phyloP scores from a whole-genome alignment of 2,888 invertebrate species.

The Bruchidius siliquastri region DNA sequence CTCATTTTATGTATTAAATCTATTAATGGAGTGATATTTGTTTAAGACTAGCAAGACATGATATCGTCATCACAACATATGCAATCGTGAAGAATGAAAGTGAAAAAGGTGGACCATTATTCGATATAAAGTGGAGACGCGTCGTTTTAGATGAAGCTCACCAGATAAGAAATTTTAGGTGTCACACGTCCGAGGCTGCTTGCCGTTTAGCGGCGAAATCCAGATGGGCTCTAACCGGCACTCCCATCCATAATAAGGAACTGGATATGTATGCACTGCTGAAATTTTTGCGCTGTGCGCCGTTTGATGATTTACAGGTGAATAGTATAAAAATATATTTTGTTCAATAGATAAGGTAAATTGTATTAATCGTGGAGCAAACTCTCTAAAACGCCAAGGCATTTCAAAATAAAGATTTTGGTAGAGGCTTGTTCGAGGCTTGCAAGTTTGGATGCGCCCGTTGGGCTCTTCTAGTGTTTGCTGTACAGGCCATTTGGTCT shows the following conservation, averaged over 20 bases:
- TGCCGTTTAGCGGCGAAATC: constrained; percentile 58
- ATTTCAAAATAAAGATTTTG: too few relatives aligned
- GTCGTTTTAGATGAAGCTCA: constrained; percentile 94
- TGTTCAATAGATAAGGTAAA: too few relatives aligned
- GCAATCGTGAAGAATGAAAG: constrained; percentile 64
- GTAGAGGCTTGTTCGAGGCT: too few relatives aligned
- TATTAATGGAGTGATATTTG: too few relatives aligned
- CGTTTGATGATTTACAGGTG: constrained; percentile 79
- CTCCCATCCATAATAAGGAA: constrained; percentile 93
- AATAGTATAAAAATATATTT: constrained; percentile 36
- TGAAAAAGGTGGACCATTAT: constrained; percentile 56
- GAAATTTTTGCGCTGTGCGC: constrained; percentile 79
- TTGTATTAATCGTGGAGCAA: too few relatives aligned
- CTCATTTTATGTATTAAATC: too few relatives aligned
- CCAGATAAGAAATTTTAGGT: constrained; percentile 82
- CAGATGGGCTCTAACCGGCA: constrained; percentile 88
- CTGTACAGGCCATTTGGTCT: too few relatives aligned
- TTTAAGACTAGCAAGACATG: constrained; percentile 58
- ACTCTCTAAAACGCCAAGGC: too few relatives aligned
- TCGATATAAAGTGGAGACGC: constrained; percentile 75
- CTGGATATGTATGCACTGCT: constrained; percentile 74
- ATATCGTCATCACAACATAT: constrained; percentile 89
- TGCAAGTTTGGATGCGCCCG: too few relatives aligned
- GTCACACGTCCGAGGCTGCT: constrained; percentile 66
- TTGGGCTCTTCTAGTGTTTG: too few relatives aligned